Evolutionary conservation across 2,797 vertebrate genomes (phyloP).

Genomic region (Anableps anableps): DNA sequence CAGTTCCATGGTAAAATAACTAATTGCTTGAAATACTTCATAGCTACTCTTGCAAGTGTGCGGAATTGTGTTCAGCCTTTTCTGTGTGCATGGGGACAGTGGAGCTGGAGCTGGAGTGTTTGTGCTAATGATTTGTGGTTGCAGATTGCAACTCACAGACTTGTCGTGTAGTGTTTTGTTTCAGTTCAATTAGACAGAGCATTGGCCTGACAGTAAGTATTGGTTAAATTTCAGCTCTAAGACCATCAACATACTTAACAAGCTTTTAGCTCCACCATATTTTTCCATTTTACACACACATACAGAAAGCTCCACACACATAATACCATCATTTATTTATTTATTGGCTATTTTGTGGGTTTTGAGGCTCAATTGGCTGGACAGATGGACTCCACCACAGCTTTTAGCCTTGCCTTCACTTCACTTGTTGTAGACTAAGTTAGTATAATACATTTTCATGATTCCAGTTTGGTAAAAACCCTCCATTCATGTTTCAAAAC

Average conservation of each 20-base stretch:
- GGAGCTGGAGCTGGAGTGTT: constrained; percentile 24
- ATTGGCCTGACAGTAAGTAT: constrained; percentile 53
- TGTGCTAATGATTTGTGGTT: constrained; percentile 55
- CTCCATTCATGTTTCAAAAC: constrained; percentile 49
- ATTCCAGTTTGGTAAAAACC: constrained; percentile 40
- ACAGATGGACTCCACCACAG: constrained; percentile 48
- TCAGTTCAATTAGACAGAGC: constrained; percentile 61
- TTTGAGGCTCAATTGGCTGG: constrained; percentile 50
- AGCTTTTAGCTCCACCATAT: constrained; percentile 56
- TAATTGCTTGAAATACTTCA: constrained; percentile 51
- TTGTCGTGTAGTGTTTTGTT: constrained; percentile 57
- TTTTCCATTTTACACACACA: constrained; percentile 7
- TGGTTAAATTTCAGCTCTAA: constrained; percentile 66
- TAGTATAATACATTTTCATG: constrained; percentile 37
- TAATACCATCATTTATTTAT: constrained; percentile 13
- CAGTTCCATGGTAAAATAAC: constrained; percentile 67
- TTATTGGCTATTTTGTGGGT: constrained; percentile 27
- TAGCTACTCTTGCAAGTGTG: constrained; percentile 35
- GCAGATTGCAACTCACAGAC: constrained; percentile 39
- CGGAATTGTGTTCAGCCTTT: constrained; percentile 17
- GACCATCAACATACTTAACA: constrained; percentile 62
- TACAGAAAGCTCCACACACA: constrained; percentile 20
- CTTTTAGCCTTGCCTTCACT: constrained; percentile 33
- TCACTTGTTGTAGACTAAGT: constrained; percentile 28
- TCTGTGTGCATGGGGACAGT: constrained; percentile 7